Evolutionary conservation across 1,140 invertebrate species (phyloP).

Genomic region (Drosophila nikananu): DNA sequence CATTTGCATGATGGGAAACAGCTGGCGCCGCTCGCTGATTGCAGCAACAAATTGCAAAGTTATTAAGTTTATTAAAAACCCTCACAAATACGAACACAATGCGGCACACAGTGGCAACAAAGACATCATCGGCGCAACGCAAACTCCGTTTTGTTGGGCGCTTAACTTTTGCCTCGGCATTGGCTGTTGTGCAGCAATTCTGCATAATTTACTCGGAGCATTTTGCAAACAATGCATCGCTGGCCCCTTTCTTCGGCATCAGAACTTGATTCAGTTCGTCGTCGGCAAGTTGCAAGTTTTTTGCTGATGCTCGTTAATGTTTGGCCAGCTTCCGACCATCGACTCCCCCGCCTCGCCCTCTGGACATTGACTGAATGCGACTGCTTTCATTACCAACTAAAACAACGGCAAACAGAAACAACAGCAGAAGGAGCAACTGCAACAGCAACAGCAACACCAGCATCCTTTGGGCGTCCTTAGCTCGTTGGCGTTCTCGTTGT

Average conservation of each 20-base stretch:
- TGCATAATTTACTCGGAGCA: conserved; percentile 79
- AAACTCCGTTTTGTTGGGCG: conserved; percentile 74
- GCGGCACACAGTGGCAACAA: conserved; percentile 32
- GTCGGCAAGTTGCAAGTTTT: conserved; percentile 69
- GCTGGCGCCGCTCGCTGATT: conserved; percentile 62
- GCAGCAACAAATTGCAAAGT: conserved; percentile 80
- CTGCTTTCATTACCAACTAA: conserved; percentile 63
- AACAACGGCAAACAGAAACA: conserved; percentile 44
- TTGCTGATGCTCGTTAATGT: conserved; percentile 81
- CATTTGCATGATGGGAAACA: conserved; percentile 51
- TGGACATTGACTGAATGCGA: conserved; percentile 12
- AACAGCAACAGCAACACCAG: conserved; percentile 17
- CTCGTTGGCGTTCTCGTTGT: conserved; percentile 46
- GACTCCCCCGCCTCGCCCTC: conserved; percentile 1
- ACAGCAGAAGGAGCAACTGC: conserved; percentile 30
- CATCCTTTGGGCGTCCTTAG: conserved; percentile 47
- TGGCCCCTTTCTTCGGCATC: conserved; percentile 10
- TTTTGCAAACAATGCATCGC: conserved; percentile 74
- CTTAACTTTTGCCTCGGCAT: conserved; percentile 68
- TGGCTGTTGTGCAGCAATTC: conserved; percentile 50
- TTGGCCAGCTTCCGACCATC: conserved; percentile 53
- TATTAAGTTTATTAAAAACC: conserved; percentile 82
- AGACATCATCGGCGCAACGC: conserved; percentile 49
- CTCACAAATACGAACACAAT: conserved; percentile 31
- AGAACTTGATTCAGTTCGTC: conserved; percentile 40